Percentiles rank a stretch among this genome's conserved stretches.
Evolutionary conservation across 2,113 vertebrate species (phyloP).

Genomic region (Accipiter cooperii): DNA sequence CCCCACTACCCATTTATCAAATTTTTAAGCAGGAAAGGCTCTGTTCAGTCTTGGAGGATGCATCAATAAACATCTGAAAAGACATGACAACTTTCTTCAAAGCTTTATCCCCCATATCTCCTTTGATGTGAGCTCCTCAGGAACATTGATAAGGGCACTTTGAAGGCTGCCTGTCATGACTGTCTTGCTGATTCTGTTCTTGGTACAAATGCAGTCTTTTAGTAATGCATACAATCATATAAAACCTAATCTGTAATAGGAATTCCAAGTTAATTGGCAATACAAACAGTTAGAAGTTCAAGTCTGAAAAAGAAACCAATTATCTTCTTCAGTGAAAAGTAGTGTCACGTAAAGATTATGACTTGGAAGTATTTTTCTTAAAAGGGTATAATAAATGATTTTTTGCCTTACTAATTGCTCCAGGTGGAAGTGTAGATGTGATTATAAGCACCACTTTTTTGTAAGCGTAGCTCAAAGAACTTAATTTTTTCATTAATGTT

Average conservation of each 20-base stretch:
- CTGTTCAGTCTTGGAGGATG: background rate
- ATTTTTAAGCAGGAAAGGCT: background rate
- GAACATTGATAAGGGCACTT: background rate
- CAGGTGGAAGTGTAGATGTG: background rate
- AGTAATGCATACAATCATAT: background rate
- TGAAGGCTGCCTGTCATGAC: background rate
- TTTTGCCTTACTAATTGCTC: background rate
- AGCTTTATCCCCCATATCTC: background rate
- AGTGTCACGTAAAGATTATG: background rate
- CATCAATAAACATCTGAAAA: background rate
- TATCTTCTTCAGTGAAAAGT: background rate
- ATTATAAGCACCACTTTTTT: background rate
- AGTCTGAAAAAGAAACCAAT: background rate
- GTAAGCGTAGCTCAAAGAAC: background rate
- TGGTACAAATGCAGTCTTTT: background rate
- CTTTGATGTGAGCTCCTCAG: background rate
- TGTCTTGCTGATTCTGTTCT: background rate
- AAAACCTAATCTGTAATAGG: background rate
- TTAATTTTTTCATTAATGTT: background rate
- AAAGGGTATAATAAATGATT: background rate
- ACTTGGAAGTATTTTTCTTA: background rate
- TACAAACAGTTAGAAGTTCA: background rate
- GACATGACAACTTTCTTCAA: background rate
- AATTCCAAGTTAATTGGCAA: background rate
- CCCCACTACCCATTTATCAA: background rate